These are phyloP conservation scores for Coracopsis vasa DNA, from an alignment of 2,113 vertebrate genomes.

Conservation along the genomic window DNA sequence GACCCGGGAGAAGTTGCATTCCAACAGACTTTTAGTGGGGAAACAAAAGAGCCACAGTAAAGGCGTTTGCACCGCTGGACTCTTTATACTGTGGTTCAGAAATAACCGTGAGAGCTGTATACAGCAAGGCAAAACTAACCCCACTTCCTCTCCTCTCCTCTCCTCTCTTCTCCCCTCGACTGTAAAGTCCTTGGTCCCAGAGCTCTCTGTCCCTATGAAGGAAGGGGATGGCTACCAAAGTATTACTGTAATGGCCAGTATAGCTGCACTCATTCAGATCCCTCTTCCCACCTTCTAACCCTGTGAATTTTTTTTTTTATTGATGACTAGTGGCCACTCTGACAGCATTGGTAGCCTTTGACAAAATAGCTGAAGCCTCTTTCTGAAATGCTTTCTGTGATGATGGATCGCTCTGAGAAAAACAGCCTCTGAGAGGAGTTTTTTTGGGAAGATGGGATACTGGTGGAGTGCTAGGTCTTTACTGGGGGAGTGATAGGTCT, in stretches of 20 bases:
- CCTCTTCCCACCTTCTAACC: constrained; percentile 30
- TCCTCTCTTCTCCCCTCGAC: background rate
- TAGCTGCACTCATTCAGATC: constrained; percentile 41
- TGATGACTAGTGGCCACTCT: constrained; percentile 27
- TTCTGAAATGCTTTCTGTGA: constrained; percentile 57
- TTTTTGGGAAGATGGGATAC: constrained; percentile 13
- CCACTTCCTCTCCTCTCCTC: background rate
- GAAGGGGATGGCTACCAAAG: constrained; percentile 71
- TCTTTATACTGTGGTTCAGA: constrained; percentile 15
- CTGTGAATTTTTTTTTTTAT: constrained; percentile 42
- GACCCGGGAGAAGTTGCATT: no score
- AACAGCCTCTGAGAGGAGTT: background rate
- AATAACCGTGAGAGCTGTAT: constrained; percentile 26
- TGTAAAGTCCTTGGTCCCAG: constrained; percentile 22
- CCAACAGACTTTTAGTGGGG: no score
- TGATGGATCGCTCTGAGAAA: constrained; percentile 18
- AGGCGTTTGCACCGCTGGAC: no score
- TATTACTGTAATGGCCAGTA: constrained; percentile 67
- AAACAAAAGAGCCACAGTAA: no score
- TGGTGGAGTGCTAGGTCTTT: background rate
- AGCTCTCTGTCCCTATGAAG: constrained; percentile 72
- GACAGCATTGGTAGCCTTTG: constrained; percentile 45
- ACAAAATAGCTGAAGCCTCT: constrained; percentile 22
- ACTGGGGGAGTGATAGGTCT: background rate
- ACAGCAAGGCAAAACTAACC: constrained; percentile 26